Percentiles rank a stretch among this genome's conserved stretches.
Conservation (phyloP, 2,797 vertebrate genomes). For the Pteropus rufus region DNA sequence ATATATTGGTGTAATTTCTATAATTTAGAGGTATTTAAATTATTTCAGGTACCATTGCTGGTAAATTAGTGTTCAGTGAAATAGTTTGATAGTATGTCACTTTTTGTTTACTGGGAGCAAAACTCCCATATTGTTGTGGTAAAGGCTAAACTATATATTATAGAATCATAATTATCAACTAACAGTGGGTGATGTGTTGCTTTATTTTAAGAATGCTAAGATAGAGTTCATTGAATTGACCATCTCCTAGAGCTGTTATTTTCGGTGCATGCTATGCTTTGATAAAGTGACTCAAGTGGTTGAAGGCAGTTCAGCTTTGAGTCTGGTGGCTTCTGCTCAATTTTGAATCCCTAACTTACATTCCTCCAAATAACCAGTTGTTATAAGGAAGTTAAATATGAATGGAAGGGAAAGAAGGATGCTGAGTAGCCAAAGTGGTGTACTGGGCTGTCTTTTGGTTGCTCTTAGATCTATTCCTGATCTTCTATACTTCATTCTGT, state of each 20-base stretch:
- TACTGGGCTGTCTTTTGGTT: not conserved
- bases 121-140: not conserved
- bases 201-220: not conserved
- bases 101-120: not conserved
- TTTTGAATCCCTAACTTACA: not conserved
- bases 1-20: not conserved
- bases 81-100: not conserved
- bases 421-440: not conserved
- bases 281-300: not conserved
- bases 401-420: not conserved
- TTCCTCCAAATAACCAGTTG: not conserved
- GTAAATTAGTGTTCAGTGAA: not conserved
- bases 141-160: not conserved
- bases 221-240: not conserved
- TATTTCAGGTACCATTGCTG: not conserved
- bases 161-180: not conserved
- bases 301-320: not conserved
- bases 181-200: not conserved
- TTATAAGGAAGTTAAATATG: not conserved
- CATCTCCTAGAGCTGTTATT: not conserved
- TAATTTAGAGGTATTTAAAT: slow-evolving; percentile 14
- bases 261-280: not conserved
- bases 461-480: not conserved
- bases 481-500: not conserved
- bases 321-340: not conserved